Conservation (phyloP, 2,888 invertebrate genomes). For the Acleris literana region DNA sequence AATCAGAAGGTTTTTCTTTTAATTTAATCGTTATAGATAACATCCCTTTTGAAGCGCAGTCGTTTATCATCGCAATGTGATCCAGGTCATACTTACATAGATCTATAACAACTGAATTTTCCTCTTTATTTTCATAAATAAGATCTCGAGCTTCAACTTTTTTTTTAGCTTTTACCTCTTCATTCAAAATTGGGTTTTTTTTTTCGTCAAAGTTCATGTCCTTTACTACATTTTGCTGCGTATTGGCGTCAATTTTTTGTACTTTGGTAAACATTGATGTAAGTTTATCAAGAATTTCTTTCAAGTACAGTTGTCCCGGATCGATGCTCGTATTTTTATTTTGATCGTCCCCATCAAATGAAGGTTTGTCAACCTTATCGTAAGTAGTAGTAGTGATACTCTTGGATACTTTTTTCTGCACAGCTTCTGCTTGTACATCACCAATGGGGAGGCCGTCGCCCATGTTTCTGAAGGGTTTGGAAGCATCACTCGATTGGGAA, state of each 20-base stretch:
- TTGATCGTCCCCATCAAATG: slow-evolving; percentile 26
- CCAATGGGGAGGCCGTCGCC: slow-evolving; percentile 42
- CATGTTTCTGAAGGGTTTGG: slow-evolving; percentile 37
- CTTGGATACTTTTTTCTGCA: slow-evolving; percentile 58
- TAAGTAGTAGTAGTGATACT: slow-evolving; percentile 50
- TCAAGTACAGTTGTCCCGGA: slow-evolving; percentile 58
- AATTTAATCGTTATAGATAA: slow-evolving; percentile 61
- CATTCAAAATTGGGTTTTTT: slow-evolving; percentile 47
- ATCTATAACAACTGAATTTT: slow-evolving; percentile 60
- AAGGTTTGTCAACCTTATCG: slow-evolving; percentile 35
- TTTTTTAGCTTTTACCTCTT: slow-evolving; percentile 42
- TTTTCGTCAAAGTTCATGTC: slow-evolving; percentile 36
- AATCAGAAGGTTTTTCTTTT: slow-evolving; percentile 52
- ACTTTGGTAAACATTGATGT: slow-evolving; percentile 56
- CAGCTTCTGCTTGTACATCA: slow-evolving; percentile 60
- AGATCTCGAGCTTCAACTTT: slow-evolving; percentile 38
- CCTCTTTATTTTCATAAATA: slow-evolving; percentile 48
- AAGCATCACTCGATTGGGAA: slow-evolving; percentile 51
- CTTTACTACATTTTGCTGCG: slow-evolving; percentile 37
- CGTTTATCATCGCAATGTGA: slow-evolving; percentile 56
- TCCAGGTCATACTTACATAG: slow-evolving; percentile 64
- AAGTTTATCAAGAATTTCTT: slow-evolving; percentile 64
- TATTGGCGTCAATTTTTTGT: slow-evolving; percentile 41
- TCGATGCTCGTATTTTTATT: slow-evolving; percentile 44
- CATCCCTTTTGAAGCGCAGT: slow-evolving; percentile 49